Conservation (phyloP, 2,113 vertebrate genomes). For the Cairina moschata region DNA sequence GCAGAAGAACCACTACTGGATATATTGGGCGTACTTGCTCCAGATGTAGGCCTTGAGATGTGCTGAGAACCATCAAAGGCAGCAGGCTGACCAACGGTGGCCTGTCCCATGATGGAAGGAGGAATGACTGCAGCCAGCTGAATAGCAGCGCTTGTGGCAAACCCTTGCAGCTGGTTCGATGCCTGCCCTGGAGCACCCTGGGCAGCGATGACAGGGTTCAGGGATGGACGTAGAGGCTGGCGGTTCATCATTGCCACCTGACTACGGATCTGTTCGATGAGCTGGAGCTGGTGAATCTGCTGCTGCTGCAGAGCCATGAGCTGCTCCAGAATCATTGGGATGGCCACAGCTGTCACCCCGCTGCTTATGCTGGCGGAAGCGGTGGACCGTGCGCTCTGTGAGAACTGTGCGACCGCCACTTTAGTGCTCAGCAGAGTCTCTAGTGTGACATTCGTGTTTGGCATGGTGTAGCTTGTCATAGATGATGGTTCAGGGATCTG, state of each 20-base stretch:
- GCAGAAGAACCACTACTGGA: slow-evolving; percentile 74
- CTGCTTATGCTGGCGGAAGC: slow-evolving; percentile 57
- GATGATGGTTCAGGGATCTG: slow-evolving; percentile 83
- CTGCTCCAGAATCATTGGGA: slow-evolving; percentile 97
- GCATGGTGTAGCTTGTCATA: slow-evolving; percentile 86
- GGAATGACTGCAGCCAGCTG: slow-evolving; percentile 87
- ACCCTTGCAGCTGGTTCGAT: slow-evolving; percentile 86
- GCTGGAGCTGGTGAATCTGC: slow-evolving; percentile 96
- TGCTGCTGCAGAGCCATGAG: slow-evolving; percentile 97
- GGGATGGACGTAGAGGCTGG: slow-evolving; percentile 81
- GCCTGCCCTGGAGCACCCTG: slow-evolving; percentile 78
- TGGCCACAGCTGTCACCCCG: slow-evolving; percentile 87
- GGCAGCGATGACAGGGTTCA: slow-evolving; percentile 75
- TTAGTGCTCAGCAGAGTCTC: slow-evolving; percentile 97
- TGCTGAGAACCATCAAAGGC: slow-evolving; percentile 83
- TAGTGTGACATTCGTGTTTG: slow-evolving; percentile 97
- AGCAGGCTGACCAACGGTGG: slow-evolving; percentile 72
- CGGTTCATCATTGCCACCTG: slow-evolving; percentile 97
- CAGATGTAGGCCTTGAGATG: slow-evolving; percentile 81
- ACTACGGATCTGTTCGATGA: slow-evolving; percentile 98
- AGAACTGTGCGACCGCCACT: slow-evolving; percentile 97
- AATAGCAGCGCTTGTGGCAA: slow-evolving; percentile 84
- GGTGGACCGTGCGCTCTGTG: slow-evolving; percentile 82
- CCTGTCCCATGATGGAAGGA: slow-evolving; percentile 74
- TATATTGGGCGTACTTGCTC: slow-evolving; percentile 79